These are phyloP conservation scores for Drosophila pectinifera DNA, from an alignment of 1,140 invertebrate genomes.

Conservation along the genomic window DNA sequence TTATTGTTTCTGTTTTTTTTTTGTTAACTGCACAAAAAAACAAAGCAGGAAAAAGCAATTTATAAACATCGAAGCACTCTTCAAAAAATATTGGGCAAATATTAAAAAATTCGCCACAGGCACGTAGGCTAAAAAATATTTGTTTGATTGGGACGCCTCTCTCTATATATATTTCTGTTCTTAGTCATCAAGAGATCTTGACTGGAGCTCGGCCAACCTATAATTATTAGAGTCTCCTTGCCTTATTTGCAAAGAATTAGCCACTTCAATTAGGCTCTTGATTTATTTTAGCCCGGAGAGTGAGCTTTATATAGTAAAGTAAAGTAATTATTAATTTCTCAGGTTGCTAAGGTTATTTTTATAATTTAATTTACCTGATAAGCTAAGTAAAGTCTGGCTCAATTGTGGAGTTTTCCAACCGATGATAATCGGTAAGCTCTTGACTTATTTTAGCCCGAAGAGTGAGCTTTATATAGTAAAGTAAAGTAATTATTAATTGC, in stretches of 20 bases:
- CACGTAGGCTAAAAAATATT: slow-evolving; percentile 36
- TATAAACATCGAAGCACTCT: slow-evolving; percentile 55
- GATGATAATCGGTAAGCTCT: too few species aligned
- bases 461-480: too few species aligned
- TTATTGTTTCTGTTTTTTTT: slow-evolving; percentile 45
- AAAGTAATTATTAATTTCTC: too few species aligned
- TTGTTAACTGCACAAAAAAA: slow-evolving; percentile 31
- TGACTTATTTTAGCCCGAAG: too few species aligned
- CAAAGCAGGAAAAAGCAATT: slow-evolving; percentile 24
- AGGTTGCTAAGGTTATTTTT: too few species aligned
- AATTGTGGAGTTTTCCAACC: too few species aligned
- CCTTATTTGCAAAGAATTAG: not conserved
- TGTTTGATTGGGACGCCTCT: slow-evolving; percentile 8
- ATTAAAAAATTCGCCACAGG: slow-evolving; percentile 20
- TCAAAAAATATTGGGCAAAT: slow-evolving; percentile 30
- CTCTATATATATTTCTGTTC: not conserved
- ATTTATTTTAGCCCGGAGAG: not conserved
- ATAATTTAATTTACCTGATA: too few species aligned
- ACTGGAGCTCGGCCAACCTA: not conserved
- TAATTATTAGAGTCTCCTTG: not conserved
- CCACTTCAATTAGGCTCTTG: not conserved
- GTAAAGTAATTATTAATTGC: too few species aligned
- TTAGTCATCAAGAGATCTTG: slow-evolving; percentile 7
- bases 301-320: too few species aligned
- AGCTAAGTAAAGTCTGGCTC: too few species aligned